phyloP scores from a whole-genome alignment of 1,140 invertebrate genomes.

The Planococcus citri region DNA sequence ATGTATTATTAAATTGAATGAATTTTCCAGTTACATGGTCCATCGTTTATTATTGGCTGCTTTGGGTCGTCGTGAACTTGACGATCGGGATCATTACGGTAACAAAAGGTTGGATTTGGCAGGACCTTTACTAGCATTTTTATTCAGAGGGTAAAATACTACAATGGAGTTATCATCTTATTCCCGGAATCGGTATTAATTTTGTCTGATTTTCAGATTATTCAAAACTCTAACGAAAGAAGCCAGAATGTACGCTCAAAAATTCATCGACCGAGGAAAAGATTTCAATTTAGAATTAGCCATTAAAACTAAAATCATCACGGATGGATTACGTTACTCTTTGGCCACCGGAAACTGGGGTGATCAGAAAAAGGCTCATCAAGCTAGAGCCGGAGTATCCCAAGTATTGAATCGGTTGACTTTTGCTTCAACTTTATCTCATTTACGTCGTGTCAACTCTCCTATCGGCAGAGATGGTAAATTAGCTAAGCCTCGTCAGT shows the following conservation, averaged over 20 bases:
- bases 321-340: constrained; percentile 92
- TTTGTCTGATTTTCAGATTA: constrained; percentile 37
- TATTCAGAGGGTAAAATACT: constrained; percentile 81
- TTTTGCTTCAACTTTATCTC: constrained; percentile 94
- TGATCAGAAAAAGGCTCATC: constrained; percentile 99
- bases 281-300: constrained; percentile 96
- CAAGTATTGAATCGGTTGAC: constrained; percentile 92
- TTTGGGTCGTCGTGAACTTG: constrained; percentile 86
- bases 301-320: constrained; percentile 95
- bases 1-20: too few relatives aligned
- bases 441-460: constrained; percentile 92
- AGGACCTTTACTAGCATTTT: constrained; percentile 86
- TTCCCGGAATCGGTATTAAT: too few relatives aligned
- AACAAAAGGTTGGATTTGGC: constrained; percentile 96
- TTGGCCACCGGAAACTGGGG: constrained; percentile 99
- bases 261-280: constrained; percentile 96
- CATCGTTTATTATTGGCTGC: constrained; percentile 86
- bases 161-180: constrained; percentile 22
- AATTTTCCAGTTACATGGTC: constrained; percentile 74
- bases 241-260: constrained; percentile 94
- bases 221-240: constrained; percentile 92
- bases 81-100: constrained; percentile 99
- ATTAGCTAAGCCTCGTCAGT: constrained; percentile 90
- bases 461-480: constrained; percentile 98
- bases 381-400: constrained; percentile 82